Percentiles rank a stretch among this genome's conserved stretches.
These are phyloP conservation scores for Oreotragus oreotragus DNA, from an alignment of 2,113 vertebrate species.

Conservation along the genomic window DNA sequence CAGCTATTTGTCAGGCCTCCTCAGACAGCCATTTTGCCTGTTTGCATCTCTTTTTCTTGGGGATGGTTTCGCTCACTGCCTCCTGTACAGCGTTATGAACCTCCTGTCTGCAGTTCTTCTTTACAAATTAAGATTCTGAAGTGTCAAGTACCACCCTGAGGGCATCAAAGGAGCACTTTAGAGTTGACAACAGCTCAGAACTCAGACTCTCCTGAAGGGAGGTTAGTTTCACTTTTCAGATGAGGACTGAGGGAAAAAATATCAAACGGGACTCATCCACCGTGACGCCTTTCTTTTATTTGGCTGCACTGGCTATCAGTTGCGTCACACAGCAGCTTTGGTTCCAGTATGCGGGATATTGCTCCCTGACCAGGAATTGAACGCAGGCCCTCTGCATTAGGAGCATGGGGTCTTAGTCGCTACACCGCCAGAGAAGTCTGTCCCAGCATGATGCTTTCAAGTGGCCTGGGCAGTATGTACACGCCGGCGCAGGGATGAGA, in stretches of 20 bases:
- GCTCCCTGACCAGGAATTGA: neutral
- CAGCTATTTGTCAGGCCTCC: no score
- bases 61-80: no score
- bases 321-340: neutral
- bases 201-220: neutral
- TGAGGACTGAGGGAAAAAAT: neutral
- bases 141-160: neutral
- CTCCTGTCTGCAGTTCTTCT: neutral
- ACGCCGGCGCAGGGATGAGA: neutral
- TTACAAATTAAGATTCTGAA: neutral
- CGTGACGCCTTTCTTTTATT: neutral
- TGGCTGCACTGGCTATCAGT: neutral
- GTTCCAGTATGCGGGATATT: rapidly evolving
- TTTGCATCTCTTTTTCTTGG: no score
- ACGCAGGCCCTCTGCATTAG: neutral
- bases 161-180: neutral
- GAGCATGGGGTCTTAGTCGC: neutral
- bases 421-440: neutral
- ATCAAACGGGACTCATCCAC: neutral
- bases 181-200: neutral
- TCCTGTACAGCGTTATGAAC: no score
- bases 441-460: neutral
- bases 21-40: no score
- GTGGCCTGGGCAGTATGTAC: neutral
- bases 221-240: neutral